Base-by-base conservation (phyloP, 1,140 invertebrate species). In the Halotydeus destructor region DNA sequence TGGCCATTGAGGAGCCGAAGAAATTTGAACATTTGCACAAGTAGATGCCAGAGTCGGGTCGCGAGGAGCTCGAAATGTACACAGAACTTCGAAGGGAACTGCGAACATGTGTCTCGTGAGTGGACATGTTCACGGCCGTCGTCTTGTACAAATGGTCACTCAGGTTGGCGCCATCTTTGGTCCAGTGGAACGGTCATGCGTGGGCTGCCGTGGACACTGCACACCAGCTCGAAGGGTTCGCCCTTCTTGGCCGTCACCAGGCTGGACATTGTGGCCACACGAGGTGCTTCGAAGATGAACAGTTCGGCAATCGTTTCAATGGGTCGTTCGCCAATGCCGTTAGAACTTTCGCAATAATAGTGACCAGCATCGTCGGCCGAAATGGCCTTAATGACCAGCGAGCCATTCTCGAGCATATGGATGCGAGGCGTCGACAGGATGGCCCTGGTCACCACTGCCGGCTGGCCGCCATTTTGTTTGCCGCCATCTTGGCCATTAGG, bases 331-430 rank as follows among this genome's bases (percentile, higher is more conserved):
- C 60, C 63, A 14, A 69, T 56, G 5, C 58, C 56, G 47, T 69
- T 69, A 26, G 55, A 54, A 0, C 63, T 60, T 32, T 65, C 60
- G 49, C 67, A 69, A 33, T 67, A 48, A 47, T 68, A 69, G 34
- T 60, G 55, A 1, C 66, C 53, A 11, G 46, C 44, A 35, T 55
- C 50, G 28, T 48, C 39, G 12, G 41, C 47, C n/a, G 44, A 34
- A n/a, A 53, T 38, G 1, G 49, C 33, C 18, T 44, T 45, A 12
- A 54, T 49, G 12, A 39, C 46, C 3, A 55, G 44, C 2, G 53
- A 52, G 40, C 54, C 54, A 41, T 55, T 55, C 42, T 55, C 53
- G 1, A 55, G 46, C 8, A 52, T 51, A 40, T 55, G 51, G 16
- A 54, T 47, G 23, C 52, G 51, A 12, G 51, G 53, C 30, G 47